These are phyloP conservation scores for Entomyzon cyanotis DNA, from an alignment of 2,113 vertebrate species.

Conservation along the genomic window DNA sequence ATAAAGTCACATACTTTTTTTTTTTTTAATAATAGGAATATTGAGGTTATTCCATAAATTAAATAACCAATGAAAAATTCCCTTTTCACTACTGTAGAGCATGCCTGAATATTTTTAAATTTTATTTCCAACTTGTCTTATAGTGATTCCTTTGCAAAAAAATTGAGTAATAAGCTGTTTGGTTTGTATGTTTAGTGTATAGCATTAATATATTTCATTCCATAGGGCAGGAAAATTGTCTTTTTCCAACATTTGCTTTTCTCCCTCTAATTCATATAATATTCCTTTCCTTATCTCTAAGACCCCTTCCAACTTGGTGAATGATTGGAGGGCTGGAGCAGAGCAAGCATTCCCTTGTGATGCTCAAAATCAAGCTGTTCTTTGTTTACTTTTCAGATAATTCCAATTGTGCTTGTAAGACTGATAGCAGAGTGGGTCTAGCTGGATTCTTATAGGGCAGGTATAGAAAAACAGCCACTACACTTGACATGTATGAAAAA, in stretches of 20 bases:
- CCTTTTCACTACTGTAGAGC: not conserved
- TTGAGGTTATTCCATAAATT: not conserved
- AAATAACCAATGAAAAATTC: not conserved
- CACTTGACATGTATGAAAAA: not conserved
- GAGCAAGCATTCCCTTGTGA: not conserved
- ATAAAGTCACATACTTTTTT: not conserved
- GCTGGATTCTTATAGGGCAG: not conserved
- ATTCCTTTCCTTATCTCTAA: not conserved
- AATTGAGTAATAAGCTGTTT: not conserved
- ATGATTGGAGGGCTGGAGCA: not conserved
- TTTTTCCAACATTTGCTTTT: not conserved
- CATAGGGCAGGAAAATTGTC: not conserved
- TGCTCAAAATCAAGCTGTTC: not conserved
- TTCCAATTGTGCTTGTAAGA: not conserved
- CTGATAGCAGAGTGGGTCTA: not conserved
- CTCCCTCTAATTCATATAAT: not conserved
- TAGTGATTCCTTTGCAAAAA: not conserved
- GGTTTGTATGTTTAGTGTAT: not conserved
- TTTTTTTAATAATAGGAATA: not conserved
- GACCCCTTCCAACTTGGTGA: not conserved
- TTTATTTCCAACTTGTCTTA: not conserved
- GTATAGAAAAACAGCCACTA: not conserved
- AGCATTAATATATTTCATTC: not conserved
- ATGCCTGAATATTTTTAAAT: not conserved
- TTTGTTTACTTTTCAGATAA: not conserved